A percentile compares a stretch with the other conserved stretches of the same genome.
Conservation (phyloP, 2,797 vertebrate species). For the Onychomys arenicola region DNA sequence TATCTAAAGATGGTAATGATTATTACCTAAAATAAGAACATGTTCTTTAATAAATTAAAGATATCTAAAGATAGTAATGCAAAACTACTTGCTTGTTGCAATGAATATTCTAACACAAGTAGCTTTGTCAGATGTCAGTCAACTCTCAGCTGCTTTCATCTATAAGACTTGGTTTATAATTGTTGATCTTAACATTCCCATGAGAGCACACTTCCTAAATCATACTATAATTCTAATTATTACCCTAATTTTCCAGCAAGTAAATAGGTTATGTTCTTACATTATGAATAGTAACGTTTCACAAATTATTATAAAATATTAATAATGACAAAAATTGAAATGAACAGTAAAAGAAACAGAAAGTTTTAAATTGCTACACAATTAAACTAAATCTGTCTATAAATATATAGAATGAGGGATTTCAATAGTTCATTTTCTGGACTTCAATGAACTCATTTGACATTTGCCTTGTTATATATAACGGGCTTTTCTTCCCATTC, state of each 20-base stretch:
- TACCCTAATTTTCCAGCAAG: constrained; percentile 30
- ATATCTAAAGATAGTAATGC: background rate
- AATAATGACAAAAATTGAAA: constrained; percentile 24
- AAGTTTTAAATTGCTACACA: constrained; percentile 27
- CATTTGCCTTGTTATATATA: constrained; percentile 16
- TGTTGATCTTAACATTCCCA: background rate
- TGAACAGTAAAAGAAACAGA: background rate
- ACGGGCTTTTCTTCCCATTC: background rate
- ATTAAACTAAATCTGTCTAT: constrained; percentile 24
- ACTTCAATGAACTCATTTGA: constrained; percentile 58
- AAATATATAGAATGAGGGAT: background rate
- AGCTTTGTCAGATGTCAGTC: constrained; percentile 27
- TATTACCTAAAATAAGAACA: background rate
- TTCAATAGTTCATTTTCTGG: constrained; percentile 39
- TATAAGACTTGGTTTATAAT: background rate
- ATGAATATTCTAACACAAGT: background rate
- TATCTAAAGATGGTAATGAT: too few species aligned
- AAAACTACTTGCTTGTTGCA: constrained; percentile 10
- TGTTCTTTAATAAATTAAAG: background rate
- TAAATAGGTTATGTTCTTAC: background rate
- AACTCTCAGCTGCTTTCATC: background rate
- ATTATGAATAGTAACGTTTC: background rate
- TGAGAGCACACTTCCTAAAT: constrained; percentile 31
- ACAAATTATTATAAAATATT: constrained; percentile 43
- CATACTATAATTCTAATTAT: constrained; percentile 25